Base-by-base conservation (phyloP, 2,888 invertebrate species). In the Eristalis intricaria region DNA sequence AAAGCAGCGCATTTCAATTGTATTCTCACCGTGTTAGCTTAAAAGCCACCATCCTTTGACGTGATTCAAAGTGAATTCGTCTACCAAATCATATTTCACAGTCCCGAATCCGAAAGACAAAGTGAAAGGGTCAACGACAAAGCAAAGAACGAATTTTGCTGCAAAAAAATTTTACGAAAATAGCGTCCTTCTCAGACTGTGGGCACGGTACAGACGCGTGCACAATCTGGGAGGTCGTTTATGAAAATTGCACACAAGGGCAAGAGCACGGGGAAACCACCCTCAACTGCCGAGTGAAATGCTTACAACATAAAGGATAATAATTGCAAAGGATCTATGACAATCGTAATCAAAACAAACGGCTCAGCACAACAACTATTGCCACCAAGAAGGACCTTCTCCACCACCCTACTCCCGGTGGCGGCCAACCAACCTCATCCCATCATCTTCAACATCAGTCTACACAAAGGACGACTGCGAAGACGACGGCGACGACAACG, bases 261-360 rank as follows among this genome's bases (percentile, higher is more conserved):
- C 19, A 56, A 32, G 60, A 69, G 32, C 60, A 43, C 26, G 22
- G 22, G 19, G 19, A 68, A 70, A 43, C 63, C 19, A 19, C 71
- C 38, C 58, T 40, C 56, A 43, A 50, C 66, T 75, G 82, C 74
- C 83, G 70, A 78, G 78, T 75, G 69, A 86, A 83, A 79, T 82
- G 83, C 83, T 78, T 74, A 86, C 86, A 83, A 43, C 78, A 86
- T 86, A 86, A 86, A 86, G 78, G 83, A 86, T 78, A 86, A 86
- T 86, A 86, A 86, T 86, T 86, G 83, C 86, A 86, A 81, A 75
- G 86, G 78, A 83, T 83, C 86, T 83, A 86, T 79, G 82, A 86
- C 78, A 86, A 86, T 82, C 78, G 82, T 79, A 83, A 86, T 86
- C 86, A 83, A 82, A 86, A 86, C 86, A 86, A 86, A 86, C 78